A percentile compares a stretch with the other conserved stretches of the same genome.
phyloP scores from a whole-genome alignment of 1,140 invertebrate genomes.

The Linepithema humile region DNA sequence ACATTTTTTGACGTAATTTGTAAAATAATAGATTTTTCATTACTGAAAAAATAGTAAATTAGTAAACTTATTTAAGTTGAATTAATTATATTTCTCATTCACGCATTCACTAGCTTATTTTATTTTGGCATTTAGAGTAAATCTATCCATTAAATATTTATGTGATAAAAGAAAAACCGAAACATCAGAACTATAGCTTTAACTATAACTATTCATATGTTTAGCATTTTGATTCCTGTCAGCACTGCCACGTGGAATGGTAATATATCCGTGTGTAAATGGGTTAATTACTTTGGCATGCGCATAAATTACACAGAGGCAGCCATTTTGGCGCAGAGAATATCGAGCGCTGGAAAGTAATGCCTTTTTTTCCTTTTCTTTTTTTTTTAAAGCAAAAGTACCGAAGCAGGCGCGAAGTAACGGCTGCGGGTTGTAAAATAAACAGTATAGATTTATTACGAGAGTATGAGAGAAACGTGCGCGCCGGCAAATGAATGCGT shows the following conservation, averaged over 20 bases:
- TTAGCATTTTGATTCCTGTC: not conserved
- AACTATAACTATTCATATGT: no score
- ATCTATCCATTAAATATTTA: not conserved
- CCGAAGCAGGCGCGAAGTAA: slow-evolving; percentile 32
- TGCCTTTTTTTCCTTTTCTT: not conserved
- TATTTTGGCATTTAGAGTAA: not conserved
- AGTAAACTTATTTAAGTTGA: not conserved
- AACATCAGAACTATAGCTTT: not conserved
- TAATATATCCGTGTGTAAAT: not conserved
- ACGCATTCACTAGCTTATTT: not conserved
- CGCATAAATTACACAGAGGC: slow-evolving; percentile 23
- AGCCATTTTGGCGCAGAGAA: not conserved
- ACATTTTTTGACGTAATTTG: no score
- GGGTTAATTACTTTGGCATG: slow-evolving; percentile 8
- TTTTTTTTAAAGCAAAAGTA: slow-evolving; percentile 1
- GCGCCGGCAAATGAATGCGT: slow-evolving; percentile 26
- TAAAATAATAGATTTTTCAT: not conserved
- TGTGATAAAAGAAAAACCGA: not conserved
- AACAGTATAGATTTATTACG: slow-evolving; percentile 48
- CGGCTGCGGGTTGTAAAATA: slow-evolving; percentile 46
- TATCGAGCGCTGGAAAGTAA: not conserved
- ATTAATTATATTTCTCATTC: not conserved
- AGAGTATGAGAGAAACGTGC: slow-evolving; percentile 27
- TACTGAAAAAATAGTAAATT: not conserved
- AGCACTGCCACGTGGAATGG: not conserved